Evolutionary conservation across 2,113 vertebrate genomes (phyloP).

Genomic region (Neotoma lepida): DNA sequence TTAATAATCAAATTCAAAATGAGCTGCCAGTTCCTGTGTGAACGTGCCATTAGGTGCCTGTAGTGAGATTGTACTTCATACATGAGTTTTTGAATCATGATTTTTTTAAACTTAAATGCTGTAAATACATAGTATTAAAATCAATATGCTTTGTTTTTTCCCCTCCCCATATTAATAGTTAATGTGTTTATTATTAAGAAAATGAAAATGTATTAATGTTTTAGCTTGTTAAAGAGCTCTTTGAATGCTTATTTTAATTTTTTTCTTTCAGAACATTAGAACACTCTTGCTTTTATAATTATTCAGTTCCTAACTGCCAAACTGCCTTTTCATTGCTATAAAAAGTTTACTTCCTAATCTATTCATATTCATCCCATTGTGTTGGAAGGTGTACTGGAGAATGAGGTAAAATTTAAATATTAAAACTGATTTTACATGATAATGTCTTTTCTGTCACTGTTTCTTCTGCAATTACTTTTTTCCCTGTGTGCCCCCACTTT

Average conservation of each 20-base stretch:
- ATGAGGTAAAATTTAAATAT: conserved; percentile 6
- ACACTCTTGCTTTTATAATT: background rate
- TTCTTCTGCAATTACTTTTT: background rate
- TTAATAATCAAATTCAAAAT: background rate
- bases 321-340: background rate
- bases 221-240: background rate
- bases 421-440: background rate
- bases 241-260: background rate
- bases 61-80: background rate
- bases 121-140: background rate
- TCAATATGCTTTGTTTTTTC: background rate
- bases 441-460: background rate
- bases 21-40: background rate
- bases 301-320: conserved; percentile 3
- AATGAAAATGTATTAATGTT: background rate
- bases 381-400: background rate
- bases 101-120: background rate
- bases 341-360: background rate
- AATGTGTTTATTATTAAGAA: background rate
- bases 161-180: background rate
- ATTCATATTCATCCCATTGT: background rate
- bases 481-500: background rate
- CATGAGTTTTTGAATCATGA: conserved; percentile 16
- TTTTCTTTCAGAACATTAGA: conserved; percentile 22
- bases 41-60: background rate